Evolutionary conservation across 2,113 vertebrate genomes (phyloP), one percentile per base, ranked within the genome.

Genomic region (Pleuronectes platessa): DNA sequence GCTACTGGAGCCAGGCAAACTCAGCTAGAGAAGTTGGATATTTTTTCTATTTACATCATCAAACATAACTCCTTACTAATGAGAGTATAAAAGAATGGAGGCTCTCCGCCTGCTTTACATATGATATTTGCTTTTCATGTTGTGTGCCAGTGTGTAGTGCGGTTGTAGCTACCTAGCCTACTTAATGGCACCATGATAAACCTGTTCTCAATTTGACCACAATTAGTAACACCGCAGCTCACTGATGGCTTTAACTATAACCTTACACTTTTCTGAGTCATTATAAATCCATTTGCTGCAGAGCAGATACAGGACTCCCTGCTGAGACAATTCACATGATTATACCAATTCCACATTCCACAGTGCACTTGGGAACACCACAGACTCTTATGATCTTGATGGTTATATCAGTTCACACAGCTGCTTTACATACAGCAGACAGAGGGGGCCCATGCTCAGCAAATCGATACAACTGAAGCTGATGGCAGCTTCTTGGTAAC

Each of bases 291-390:
- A 76, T 79, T 84, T 79, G 21, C 75, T 51, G 11, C 2, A 5
- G 55, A 79, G 53, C 66, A 61, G 37, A 68, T 23, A 49, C 61
- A 49, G 61, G 76, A 68, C 63, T 77, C 66, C 80, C 70, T 0
- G 4, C 81, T 56, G 67, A 64, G 78, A 66, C 37, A 56, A 59
- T 67, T 74, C 24, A n/a, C 0, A 65, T 61, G 0, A 81, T 83
- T 71, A 61, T 53, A 73, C 78, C 68, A 14, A 62, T 83, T 86
- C 76, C 79, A 79, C 23, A 62, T 85, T 86, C 76, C 79, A 79
- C n/a, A 77, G 65, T 61, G 61, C 49, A 56, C 68, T 54, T 21
- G 20, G 45, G 59, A 67, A 78, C 61, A 67, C 17, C 59, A 5
- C 54, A 56, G 74, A 45, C 64, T 72, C 37, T 79, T 61, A 78